Conservation (phyloP, 1,140 invertebrate genomes). For the Drosophila kurseongensis region DNA sequence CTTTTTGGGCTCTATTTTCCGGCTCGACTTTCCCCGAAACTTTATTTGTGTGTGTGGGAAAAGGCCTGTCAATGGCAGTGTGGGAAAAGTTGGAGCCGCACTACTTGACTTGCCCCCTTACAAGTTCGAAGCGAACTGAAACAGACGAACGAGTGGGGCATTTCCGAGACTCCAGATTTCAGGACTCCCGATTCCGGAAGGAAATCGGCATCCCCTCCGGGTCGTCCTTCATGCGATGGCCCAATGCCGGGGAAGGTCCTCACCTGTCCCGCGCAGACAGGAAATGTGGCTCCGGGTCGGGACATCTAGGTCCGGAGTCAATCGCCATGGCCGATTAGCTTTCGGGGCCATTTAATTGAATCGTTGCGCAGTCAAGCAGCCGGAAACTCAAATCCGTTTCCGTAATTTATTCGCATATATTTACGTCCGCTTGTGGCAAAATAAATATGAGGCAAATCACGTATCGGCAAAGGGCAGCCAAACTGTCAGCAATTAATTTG, state of each 20-base stretch:
- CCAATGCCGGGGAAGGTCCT: not conserved
- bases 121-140: constrained; percentile 14
- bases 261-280: not conserved
- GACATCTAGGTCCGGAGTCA: not conserved
- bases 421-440: constrained; percentile 4
- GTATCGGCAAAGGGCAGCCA: constrained; percentile 23
- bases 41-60: not conserved
- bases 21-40: constrained; percentile 1
- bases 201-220: no score
- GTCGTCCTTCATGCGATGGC: not conserved
- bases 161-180: not conserved
- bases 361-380: constrained; percentile 51
- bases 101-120: not conserved
- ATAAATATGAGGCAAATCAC: constrained; percentile 34
- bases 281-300: not conserved
- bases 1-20: not conserved
- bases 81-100: not conserved
- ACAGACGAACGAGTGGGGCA: not conserved
- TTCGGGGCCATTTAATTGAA: constrained; percentile 42
- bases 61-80: constrained; percentile 33
- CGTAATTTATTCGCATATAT: constrained; percentile 73
- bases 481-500: constrained; percentile 79
- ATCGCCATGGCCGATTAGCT: constrained; percentile 44
- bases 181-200: not conserved
- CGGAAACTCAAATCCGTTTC: constrained; percentile 13